Evolutionary conservation across 2,888 invertebrate genomes (phyloP), one percentile per base, ranked within the genome.

Genomic region (Caradrina clavipalpis): DNA sequence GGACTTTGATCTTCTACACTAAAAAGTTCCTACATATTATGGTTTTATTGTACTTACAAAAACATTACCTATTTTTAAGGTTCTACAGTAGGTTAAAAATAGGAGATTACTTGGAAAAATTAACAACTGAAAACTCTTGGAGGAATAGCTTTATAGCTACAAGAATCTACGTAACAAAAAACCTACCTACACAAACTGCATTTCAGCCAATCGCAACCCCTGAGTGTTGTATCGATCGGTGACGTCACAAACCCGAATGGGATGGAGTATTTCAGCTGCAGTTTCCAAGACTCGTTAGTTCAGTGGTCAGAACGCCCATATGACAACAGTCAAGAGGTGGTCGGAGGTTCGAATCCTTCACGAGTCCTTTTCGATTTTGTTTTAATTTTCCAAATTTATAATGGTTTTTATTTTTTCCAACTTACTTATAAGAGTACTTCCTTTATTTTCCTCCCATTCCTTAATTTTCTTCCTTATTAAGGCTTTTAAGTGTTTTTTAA

Each of bases 301-400:
- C 19, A 55, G 47, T 39, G 67, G 67, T 66, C 22, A 67, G 54
- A 65, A 67, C 47, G 22, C 53, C 53, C 10, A 1, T 21, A 31
- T 11, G 31, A 45, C 11, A 0, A 5, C n/a, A 3, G n/a, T 39
- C 42, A 8, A 1, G 17, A 31, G 50, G 17, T 42, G 11, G 35
- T 54, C 35, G 54, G 67, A 50, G 56, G 55, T 68, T 68, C 68
- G 42, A 68, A 68, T 56, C 69, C 69, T 31, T 7, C 69, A 68
- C 49, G 50, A 69, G 69, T 21, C 1, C 50, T 55, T 65, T 65
- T 4, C 42, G 61, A 10, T 26, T 35, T 35, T 0, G 4, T 54
- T 54, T 35, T 0, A 8, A 31, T 31, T 59, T 49, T 59, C 31
- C 2, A 0, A 5, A 19, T 47, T 19, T 45, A 22, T 45, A 7